Conservation (phyloP, 2,888 invertebrate genomes). For the Dolichomitus sp. region DNA sequence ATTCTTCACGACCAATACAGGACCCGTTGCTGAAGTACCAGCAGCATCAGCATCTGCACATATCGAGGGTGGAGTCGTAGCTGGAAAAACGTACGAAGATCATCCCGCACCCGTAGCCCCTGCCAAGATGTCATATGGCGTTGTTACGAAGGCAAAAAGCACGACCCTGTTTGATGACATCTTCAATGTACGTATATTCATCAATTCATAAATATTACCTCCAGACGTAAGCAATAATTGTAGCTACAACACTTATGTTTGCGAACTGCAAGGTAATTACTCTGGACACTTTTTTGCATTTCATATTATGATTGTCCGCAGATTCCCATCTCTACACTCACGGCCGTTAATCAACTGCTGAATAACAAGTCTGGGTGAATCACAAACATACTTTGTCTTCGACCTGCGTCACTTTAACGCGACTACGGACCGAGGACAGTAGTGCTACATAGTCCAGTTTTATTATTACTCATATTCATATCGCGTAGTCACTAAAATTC, state of each 20-base stretch:
- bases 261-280: constrained; percentile 17
- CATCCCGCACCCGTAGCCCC: neutral
- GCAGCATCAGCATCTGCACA: constrained; percentile 17
- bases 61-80: constrained; percentile 63
- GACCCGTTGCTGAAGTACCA: constrained; percentile 35
- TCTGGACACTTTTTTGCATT: constrained; percentile 39
- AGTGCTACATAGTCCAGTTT: constrained; percentile 56
- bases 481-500: constrained; percentile 27
- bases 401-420: constrained; percentile 24
- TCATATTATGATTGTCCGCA: constrained; percentile 81
- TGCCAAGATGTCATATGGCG: constrained; percentile 34
- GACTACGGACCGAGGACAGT: constrained; percentile 41
- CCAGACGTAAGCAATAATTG: constrained; percentile 6
- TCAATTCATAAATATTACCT: neutral
- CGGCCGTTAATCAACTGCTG: constrained; percentile 89
- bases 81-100: constrained; percentile 37
- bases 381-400: constrained; percentile 8
- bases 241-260: neutral
- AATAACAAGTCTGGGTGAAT: constrained; percentile 86
- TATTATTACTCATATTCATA: constrained; percentile 25
- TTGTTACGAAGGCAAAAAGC: constrained; percentile 13
- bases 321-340: constrained; percentile 90
- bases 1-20: constrained; percentile 35
- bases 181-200: constrained; percentile 88
- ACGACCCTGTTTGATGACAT: constrained; percentile 88